These are phyloP conservation scores for Furcifer pardalis DNA, from an alignment of 2,797 vertebrate genomes.

Conservation along the genomic window DNA sequence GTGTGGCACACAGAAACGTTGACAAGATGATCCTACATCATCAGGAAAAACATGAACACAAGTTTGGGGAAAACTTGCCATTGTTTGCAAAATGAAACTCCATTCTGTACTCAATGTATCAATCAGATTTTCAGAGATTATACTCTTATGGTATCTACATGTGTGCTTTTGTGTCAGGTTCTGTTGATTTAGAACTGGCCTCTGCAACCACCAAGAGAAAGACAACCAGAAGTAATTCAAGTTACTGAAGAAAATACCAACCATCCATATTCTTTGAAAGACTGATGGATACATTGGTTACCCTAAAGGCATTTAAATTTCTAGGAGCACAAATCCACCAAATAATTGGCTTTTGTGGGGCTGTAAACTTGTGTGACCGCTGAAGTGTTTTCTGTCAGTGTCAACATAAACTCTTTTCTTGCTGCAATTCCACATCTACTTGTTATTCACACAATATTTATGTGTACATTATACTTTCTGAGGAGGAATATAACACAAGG, in stretches of 20 bases:
- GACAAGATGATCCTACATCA: not conserved
- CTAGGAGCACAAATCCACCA: not conserved
- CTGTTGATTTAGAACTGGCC: not conserved
- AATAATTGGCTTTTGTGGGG: not conserved
- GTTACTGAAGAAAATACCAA: not conserved
- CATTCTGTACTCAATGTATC: too few relatives aligned
- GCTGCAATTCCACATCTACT: not conserved
- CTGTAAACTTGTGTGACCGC: not conserved
- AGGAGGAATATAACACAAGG: not conserved
- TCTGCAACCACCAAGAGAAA: not conserved
- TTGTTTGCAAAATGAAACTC: too few relatives aligned
- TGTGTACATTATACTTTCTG: constrained; percentile 1
- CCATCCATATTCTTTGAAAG: not conserved
- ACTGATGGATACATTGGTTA: not conserved
- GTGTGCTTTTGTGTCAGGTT: not conserved
- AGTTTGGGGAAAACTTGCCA: too few relatives aligned
- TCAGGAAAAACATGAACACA: not conserved
- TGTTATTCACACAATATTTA: not conserved
- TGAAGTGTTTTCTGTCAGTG: not conserved
- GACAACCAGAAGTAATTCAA: not conserved
- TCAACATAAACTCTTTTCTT: not conserved
- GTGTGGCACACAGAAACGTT: not conserved
- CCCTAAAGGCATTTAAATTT: not conserved
- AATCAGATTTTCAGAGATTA: too few relatives aligned
- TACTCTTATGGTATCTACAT: too few relatives aligned